Percentiles rank a stretch among this genome's conserved stretches.
Evolutionary conservation across 2,113 vertebrate species (phyloP).

Genomic region (Lampris megalopsis): DNA sequence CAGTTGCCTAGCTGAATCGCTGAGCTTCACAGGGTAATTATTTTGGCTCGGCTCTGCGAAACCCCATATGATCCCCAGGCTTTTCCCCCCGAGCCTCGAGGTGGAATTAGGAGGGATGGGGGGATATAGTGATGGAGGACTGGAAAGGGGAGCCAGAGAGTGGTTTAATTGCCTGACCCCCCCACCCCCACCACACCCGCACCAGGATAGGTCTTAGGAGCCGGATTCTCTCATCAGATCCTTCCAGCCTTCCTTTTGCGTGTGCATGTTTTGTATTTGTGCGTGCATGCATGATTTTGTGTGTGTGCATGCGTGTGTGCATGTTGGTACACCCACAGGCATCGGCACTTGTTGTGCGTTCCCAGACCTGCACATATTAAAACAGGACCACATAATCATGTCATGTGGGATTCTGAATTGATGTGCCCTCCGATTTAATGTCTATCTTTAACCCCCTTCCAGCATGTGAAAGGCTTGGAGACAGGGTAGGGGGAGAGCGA

Average conservation of each 20-base stretch:
- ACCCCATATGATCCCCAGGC: constrained; percentile 30
- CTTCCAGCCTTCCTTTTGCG: neutral
- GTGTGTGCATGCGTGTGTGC: constrained; percentile 10
- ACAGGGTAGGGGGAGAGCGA: constrained; percentile 7
- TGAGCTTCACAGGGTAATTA: constrained; percentile 27
- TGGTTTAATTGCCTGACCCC: constrained; percentile 54
- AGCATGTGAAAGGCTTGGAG: constrained; percentile 41
- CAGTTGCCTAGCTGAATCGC: neutral
- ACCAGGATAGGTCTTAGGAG: constrained; percentile 37
- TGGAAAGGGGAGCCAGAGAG: constrained; percentile 25
- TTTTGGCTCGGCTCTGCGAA: constrained; percentile 25
- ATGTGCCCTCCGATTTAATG: constrained; percentile 24
- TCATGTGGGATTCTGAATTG: constrained; percentile 29
- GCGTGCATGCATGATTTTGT: neutral
- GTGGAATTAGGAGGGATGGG: constrained; percentile 19
- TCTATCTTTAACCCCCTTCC: constrained; percentile 1
- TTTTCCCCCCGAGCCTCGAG: constrained; percentile 4
- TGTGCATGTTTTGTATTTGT: neutral
- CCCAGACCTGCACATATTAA: constrained; percentile 46
- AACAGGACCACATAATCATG: constrained; percentile 42
- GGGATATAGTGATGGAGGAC: constrained; percentile 45
- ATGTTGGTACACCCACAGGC: neutral
- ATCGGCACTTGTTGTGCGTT: constrained; percentile 3
- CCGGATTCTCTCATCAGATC: constrained; percentile 25
- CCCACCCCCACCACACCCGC: constrained; percentile 20